Conservation (phyloP, 2,888 invertebrate species). For the Monochamus alternatus region DNA sequence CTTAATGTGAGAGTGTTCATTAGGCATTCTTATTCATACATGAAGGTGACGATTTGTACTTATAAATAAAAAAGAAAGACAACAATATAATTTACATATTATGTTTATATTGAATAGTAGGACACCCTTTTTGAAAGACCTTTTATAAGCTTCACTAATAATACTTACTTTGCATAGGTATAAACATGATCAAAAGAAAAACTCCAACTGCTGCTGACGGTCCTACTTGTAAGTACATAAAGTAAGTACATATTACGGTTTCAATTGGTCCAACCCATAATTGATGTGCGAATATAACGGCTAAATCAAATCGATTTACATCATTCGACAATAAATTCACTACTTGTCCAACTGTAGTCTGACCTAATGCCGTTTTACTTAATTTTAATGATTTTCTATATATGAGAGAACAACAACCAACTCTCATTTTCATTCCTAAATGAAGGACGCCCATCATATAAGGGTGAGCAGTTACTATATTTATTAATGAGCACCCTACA, state of each 20-base stretch:
- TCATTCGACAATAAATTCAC: constrained; percentile 96
- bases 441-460: constrained; percentile 91
- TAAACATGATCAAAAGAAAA: constrained; percentile 71
- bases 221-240: constrained; percentile 80
- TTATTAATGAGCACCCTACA: constrained; percentile 82
- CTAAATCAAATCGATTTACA: constrained; percentile 90
- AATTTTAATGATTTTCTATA: constrained; percentile 79
- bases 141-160: no score
- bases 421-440: constrained; percentile 88
- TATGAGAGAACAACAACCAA: constrained; percentile 87
- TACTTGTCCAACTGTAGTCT: constrained; percentile 82
- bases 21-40: no score
- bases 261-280: constrained; percentile 88
- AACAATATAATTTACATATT: no score
- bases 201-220: constrained; percentile 75
- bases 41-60: no score
- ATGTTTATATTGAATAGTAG: no score
- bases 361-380: constrained; percentile 80
- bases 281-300: constrained; percentile 85
- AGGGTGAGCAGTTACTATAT: constrained; percentile 83
- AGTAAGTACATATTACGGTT: constrained; percentile 80
- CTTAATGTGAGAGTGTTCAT: no score
- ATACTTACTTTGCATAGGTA: constrained; percentile 70
- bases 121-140: no score
- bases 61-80: no score